These are phyloP conservation scores for Pantherophis vulpinus DNA, from an alignment of 2,797 vertebrate genomes.

Conservation along the genomic window DNA sequence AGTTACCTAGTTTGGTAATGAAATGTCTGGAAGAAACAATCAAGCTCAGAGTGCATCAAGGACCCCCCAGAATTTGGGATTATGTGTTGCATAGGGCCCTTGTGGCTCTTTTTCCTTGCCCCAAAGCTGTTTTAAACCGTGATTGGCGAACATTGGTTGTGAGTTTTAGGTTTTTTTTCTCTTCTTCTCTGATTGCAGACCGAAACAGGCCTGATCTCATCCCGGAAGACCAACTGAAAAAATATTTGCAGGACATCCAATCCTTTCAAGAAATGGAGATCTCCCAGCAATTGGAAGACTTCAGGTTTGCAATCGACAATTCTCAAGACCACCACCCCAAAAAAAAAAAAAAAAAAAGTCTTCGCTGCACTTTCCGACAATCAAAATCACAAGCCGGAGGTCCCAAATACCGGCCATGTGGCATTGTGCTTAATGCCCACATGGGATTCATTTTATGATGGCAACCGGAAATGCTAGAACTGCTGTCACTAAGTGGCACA, in stretches of 20 bases:
- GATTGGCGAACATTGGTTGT: background rate
- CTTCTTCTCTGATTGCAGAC: conserved; percentile 63
- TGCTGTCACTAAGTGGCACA: background rate
- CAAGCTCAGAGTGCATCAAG: too few species aligned
- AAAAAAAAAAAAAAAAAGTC: too few species aligned
- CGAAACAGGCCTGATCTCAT: conserved; percentile 81
- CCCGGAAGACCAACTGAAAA: conserved; percentile 77
- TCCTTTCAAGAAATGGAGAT: conserved; percentile 70
- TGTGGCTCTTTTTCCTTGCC: background rate
- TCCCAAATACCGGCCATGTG: background rate
- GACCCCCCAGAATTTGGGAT: too few species aligned
- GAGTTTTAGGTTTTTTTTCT: background rate
- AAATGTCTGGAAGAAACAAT: too few species aligned
- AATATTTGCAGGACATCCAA: conserved; percentile 74
- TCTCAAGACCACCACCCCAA: background rate
- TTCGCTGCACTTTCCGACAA: background rate
- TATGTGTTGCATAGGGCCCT: background rate
- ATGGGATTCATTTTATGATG: background rate
- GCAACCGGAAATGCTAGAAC: background rate
- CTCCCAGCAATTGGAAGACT: conserved; percentile 84
- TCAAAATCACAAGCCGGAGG: background rate
- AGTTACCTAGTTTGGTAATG: too few species aligned
- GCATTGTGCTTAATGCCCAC: background rate
- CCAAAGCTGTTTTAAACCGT: background rate
- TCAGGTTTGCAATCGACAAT: conserved; percentile 67